Evolutionary conservation across 2,888 invertebrate species (phyloP).

Genomic region (Drosophila fulvimacula): DNA sequence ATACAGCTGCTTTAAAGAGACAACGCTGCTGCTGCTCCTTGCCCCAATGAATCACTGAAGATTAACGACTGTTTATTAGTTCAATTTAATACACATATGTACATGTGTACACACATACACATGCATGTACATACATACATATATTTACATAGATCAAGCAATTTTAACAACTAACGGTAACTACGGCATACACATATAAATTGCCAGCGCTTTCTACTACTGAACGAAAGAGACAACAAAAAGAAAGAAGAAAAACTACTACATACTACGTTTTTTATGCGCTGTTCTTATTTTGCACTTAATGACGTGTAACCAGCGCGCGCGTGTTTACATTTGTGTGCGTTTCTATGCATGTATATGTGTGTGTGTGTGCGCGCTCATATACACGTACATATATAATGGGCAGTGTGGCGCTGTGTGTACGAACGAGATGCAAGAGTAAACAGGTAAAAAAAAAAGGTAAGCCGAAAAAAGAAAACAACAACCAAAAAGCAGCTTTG

Average conservation of each 20-base stretch:
- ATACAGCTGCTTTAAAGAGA: conserved; percentile 45
- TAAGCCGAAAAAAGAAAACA: conserved; percentile 63
- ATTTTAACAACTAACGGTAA: conserved; percentile 32
- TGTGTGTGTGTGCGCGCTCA: conserved; percentile 15
- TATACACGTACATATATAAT: conserved; percentile 30
- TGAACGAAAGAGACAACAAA: conserved; percentile 15
- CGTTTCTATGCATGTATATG: conserved; percentile 35
- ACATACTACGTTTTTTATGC: conserved; percentile 50
- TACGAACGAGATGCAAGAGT: conserved; percentile 58
- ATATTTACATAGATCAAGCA: neutral
- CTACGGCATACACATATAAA: conserved; percentile 10
- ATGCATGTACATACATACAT: no score
- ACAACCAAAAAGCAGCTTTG: conserved; percentile 70
- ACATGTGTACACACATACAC: neutral
- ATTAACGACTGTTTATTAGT: conserved; percentile 49
- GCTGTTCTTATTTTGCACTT: conserved; percentile 76
- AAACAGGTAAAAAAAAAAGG: conserved; percentile 64
- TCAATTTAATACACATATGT: conserved; percentile 18
- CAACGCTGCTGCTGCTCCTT: conserved; percentile 10
- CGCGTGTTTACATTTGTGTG: conserved; percentile 65
- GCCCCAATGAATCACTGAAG: conserved; percentile 48
- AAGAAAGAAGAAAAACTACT: conserved; percentile 29
- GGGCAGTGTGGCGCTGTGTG: conserved; percentile 42
- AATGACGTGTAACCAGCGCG: conserved; percentile 73
- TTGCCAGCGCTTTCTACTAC: conserved; percentile 36